Percentiles rank a stretch among this genome's conserved stretches.
Conservation (phyloP, 2,113 vertebrate genomes). For the Falco punctatus region DNA sequence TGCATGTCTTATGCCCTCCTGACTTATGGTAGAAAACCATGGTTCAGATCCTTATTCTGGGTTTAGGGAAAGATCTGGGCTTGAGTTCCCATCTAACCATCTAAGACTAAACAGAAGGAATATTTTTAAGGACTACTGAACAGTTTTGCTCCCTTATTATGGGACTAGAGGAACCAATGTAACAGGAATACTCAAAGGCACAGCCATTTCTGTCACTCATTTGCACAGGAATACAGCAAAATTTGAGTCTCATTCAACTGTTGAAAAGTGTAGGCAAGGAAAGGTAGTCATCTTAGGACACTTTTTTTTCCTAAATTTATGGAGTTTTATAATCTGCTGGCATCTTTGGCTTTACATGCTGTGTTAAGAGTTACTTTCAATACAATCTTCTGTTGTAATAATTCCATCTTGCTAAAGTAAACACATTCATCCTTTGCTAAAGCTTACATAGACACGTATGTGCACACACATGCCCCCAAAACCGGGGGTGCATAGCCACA, state of each 20-base stretch:
- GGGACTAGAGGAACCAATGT: not conserved
- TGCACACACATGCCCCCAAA: not conserved
- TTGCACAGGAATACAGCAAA: not conserved
- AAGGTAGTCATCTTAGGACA: not conserved
- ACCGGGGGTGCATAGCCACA: not conserved
- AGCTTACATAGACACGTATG: rapidly evolving
- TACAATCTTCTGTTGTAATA: not conserved
- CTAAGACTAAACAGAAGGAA: not conserved
- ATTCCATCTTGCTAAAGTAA: not conserved
- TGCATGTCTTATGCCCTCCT: not conserved
- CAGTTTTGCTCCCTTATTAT: not conserved
- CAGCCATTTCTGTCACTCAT: not conserved
- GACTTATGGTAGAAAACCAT: not conserved
- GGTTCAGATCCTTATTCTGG: not conserved
- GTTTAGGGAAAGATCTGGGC: not conserved
- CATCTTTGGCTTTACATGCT: not conserved
- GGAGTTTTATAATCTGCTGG: not conserved
- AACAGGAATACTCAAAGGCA: not conserved
- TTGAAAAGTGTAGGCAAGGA: not conserved
- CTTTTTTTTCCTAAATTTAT: not conserved
- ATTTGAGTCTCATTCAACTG: not conserved
- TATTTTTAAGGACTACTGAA: not conserved
- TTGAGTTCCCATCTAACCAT: not conserved
- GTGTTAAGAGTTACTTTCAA: not conserved
- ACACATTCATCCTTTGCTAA: not conserved